Base-by-base conservation (phyloP, 2,888 invertebrate genomes). In the Dioctria rufipes region DNA sequence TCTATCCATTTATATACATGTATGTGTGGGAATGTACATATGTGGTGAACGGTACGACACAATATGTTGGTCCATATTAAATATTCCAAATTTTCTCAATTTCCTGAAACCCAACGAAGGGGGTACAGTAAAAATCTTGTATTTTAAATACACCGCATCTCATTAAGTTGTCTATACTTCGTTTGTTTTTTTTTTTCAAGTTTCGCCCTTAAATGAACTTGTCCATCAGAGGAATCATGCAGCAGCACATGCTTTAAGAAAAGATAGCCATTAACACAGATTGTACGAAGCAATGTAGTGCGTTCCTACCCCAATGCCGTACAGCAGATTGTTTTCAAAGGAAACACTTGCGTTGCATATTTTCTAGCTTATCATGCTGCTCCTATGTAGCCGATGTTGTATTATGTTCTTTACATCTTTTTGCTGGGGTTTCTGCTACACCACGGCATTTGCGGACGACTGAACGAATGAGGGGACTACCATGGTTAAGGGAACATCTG, bases 401-500 rank as follows among this genome's bases (percentile, higher is more conserved):
- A 25, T 5, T 77, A 49, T 39, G 63, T 63, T 46, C 25, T 77
- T 60, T 63, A 49, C 42, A 13, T 43, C 63, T 77, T 63, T 61
- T 39, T 63, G 63, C 51, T 63, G 39, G 49, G 63, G n/a, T 46
- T 49, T 39, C 51, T 51, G 37, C 69, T 13, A 42, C 49, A 77
- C 25, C 77, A 63, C 25, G 46, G 43, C 63, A 25, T 40, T 43
- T 66, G 42, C 65, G 40, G 58, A 42, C 46, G 42, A 43, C 46
- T 49, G 51, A 49, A 63, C 11, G 77, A 63, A 77, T 51, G 58
- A 73, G 73, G 73, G 77, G 60, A 43, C 40, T 40, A 3, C 46
- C 37, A 37, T 63, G 39, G 46, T 39, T 63, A 8, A 46, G 63
- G 77, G 46, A 79, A 84, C 88, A 88, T 87, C 85, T 88, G 88